These are phyloP conservation scores for Cephus pulcher DNA, from an alignment of 2,888 invertebrate genomes.

Conservation along the genomic window DNA sequence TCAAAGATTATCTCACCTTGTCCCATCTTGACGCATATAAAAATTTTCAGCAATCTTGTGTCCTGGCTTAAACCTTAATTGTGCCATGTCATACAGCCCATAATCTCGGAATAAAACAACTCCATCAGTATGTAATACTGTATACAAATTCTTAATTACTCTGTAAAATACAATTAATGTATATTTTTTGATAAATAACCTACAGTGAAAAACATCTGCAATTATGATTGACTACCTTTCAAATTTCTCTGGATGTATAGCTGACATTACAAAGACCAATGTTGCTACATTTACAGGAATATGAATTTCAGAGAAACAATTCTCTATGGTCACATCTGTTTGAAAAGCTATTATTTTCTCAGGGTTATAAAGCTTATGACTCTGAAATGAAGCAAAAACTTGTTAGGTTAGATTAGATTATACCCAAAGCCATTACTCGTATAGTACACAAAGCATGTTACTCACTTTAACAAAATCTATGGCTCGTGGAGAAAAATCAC, in stretches of 20 bases:
- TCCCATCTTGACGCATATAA: conserved; percentile 97
- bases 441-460: neutral
- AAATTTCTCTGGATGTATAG: conserved; percentile 91
- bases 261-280: conserved; percentile 94
- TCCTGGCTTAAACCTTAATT: conserved; percentile 91
- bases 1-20: conserved; percentile 71
- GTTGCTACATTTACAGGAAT: conserved; percentile 83
- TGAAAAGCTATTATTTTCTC: conserved; percentile 81
- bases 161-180: conserved; percentile 30
- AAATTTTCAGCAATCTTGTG: conserved; percentile 93
- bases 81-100: conserved; percentile 95
- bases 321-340: conserved; percentile 82
- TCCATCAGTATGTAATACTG: conserved; percentile 80
- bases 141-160: conserved; percentile 71
- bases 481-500: conserved; percentile 94
- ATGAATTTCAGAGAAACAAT: conserved; percentile 70
- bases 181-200: neutral
- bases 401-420: neutral
- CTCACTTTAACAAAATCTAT: conserved; percentile 84
- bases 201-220: neutral
- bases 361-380: conserved; percentile 73
- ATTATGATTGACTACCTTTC: conserved; percentile 59
- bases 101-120: conserved; percentile 91
- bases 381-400: conserved; percentile 35
- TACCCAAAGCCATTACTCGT: neutral